Base-by-base conservation (phyloP, 1,140 invertebrate species). In the Ptiloglossa arizonensis region DNA sequence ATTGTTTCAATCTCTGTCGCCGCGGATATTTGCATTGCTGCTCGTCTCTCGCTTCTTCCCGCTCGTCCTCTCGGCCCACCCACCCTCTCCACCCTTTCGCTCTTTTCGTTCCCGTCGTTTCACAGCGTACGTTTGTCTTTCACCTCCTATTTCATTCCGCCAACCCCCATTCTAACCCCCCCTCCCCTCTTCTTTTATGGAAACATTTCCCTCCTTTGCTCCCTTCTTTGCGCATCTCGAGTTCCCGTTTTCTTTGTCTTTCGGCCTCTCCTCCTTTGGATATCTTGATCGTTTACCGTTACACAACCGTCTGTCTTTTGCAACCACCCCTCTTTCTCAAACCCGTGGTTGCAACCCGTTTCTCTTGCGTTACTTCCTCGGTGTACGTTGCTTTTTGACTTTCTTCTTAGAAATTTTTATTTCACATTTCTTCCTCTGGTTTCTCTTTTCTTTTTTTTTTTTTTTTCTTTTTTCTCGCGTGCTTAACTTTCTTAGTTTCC, bases 1-100 rank as follows among this genome's bases (percentile, higher is more conserved):
- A 92, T 92, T 91, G 91, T 92, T 92, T 92, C 90, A 91, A 91
- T 91, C 91, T 90, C 90, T 89, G 83, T 89, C 86, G 86, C 86
- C 85, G 80, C 78, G 85, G 81, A 84, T 87, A 91, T 91, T 91
- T 90, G 89, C 88, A 91, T 91, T 88, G 80, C 76, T 87, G 79
- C 83, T 68, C 79, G n/a, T n/a, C 76, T 70, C 64, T 67, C 57
- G 56, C 46, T 79, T 57, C 74, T 52, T 59, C 32, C 52, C 63
- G 60, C 62, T 66, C 54, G 50, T 24, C 24, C 38, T 24, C 5
- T 2, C 50, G 5, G 11, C 19, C 29, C 13, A 17, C 48, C 22
- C 35, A 56, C 48, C 2, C 48, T n/a, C n/a, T n/a, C n/a, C n/a
- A n/a, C 32, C 9, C 60, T 27, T 9, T 27, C 60, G 11, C 59